A percentile compares a stretch with the other conserved stretches of the same genome.
Evolutionary conservation across 2,113 vertebrate species (phyloP).

Genomic region (Smithornis capensis): DNA sequence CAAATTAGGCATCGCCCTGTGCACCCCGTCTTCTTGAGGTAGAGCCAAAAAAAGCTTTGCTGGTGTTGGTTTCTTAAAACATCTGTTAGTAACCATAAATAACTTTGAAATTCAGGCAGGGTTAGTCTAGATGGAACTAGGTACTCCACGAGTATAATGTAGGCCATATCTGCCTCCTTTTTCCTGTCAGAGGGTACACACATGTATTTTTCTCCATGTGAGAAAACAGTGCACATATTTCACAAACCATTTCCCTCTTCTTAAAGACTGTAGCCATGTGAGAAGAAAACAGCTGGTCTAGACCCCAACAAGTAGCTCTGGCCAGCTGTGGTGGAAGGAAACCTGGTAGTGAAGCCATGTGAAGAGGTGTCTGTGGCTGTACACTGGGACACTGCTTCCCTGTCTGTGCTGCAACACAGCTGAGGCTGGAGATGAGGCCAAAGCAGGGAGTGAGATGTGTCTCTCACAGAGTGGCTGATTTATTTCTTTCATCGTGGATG

Average conservation of each 20-base stretch:
- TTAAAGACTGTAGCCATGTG: background rate
- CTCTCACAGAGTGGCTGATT: background rate
- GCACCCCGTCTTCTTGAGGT: background rate
- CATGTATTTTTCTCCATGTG: background rate
- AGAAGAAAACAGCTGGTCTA: background rate
- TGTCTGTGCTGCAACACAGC: background rate
- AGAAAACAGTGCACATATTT: background rate
- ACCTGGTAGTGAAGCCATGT: background rate
- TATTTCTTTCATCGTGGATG: background rate
- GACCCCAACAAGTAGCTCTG: background rate
- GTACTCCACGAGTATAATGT: background rate
- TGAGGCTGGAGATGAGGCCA: background rate
- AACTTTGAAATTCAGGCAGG: background rate
- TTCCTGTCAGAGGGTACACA: background rate
- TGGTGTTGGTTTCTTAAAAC: background rate
- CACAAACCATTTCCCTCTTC: background rate
- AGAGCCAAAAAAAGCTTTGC: background rate
- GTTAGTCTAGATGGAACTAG: background rate
- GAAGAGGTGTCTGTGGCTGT: background rate
- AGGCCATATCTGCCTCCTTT: background rate
- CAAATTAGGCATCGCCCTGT: background rate
- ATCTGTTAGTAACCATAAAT: background rate
- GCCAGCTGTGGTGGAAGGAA: background rate
- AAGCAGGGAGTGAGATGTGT: background rate
- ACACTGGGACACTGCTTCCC: rapidly evolving